Base-by-base conservation (phyloP, 2,113 vertebrate species). In the Phrynosoma blainvillii region DNA sequence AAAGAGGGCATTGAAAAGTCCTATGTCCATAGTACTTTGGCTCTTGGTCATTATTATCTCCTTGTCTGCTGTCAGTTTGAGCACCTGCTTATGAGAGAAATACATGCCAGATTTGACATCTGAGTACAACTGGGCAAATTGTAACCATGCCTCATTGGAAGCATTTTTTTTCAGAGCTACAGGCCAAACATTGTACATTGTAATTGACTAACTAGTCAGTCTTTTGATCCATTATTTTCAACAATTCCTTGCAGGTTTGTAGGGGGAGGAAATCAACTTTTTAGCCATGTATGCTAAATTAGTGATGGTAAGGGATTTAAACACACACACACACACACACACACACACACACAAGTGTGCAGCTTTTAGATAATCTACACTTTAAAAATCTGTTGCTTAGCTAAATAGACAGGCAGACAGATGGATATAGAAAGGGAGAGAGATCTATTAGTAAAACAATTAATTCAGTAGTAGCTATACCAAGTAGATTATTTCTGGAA, bases 141-240 rank as follows among this genome's bases (percentile, higher is more conserved):
- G 84, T 78, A 93, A 89, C 87, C 93, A 95, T 76, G n/a, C 73
- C 79, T 95, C 89, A 90, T 86, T 90, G 87, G 93, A 93, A 95
- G 90, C 84, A 94, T 91, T 87, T 84, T 94, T 94, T 94, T 91
- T 90, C 84, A 91, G 85, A 95, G 90, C 47, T 87, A 56, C 68
- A 91, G 82, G 92, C 93, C 94, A 96, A 96, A 82, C 90, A 95
- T 94, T 92, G 95, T 91, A 92, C 36, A 95, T 94, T 93, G 89
- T 52, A 85, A 93, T 90, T 95, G 93, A 36, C 36, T 36, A 36
- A 36, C 36, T 36, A 36, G 89, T 94, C 91, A 89, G 85, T 95
- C 79, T 79, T 90, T 92, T 59, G 8, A 93, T 95, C 93, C 91
- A 68, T 90, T 86, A 93, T 94, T 66, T 89, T 42, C 88, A 89